These are phyloP conservation scores for Creontiades dilutus DNA, from an alignment of 2,888 invertebrate species.

Conservation along the genomic window DNA sequence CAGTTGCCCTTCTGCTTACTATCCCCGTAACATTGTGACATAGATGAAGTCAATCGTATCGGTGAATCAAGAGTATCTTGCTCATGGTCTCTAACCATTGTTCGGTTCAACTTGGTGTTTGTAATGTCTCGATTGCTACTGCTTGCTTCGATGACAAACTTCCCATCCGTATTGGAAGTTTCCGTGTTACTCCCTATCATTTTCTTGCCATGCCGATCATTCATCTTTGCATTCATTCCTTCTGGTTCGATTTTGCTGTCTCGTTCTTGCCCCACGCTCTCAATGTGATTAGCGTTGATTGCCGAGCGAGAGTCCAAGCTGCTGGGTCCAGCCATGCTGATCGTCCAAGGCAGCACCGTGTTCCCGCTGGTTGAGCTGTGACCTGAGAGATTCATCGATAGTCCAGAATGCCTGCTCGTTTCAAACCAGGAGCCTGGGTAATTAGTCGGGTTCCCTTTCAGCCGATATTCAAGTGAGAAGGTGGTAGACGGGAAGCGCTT, in stretches of 20 bases:
- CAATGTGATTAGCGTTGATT: background rate
- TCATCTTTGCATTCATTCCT: background rate
- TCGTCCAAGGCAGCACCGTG: background rate
- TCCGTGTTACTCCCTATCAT: background rate
- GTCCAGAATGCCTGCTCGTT: constrained; percentile 47
- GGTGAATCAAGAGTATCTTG: background rate
- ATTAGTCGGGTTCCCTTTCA: constrained; percentile 53
- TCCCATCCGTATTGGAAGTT: too few species aligned
- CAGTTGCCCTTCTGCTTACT: background rate
- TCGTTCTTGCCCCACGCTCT: background rate
- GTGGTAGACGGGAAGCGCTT: constrained; percentile 42
- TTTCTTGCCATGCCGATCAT: background rate
- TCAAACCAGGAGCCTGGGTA: constrained; percentile 58
- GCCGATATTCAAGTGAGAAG: constrained; percentile 10
- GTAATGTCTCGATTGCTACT: background rate
- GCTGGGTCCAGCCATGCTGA: constrained; percentile 20
- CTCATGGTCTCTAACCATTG: background rate
- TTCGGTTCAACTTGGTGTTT: background rate
- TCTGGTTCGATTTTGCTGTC: background rate
- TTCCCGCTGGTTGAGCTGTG: constrained; percentile 31
- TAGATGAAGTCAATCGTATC: background rate
- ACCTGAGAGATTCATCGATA: background rate
- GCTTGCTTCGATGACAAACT: background rate
- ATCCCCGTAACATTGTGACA: background rate
- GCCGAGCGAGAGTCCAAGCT: constrained; percentile 10